Conservation (phyloP, 2,888 invertebrate species). For the Sinotaia quadrata region DNA sequence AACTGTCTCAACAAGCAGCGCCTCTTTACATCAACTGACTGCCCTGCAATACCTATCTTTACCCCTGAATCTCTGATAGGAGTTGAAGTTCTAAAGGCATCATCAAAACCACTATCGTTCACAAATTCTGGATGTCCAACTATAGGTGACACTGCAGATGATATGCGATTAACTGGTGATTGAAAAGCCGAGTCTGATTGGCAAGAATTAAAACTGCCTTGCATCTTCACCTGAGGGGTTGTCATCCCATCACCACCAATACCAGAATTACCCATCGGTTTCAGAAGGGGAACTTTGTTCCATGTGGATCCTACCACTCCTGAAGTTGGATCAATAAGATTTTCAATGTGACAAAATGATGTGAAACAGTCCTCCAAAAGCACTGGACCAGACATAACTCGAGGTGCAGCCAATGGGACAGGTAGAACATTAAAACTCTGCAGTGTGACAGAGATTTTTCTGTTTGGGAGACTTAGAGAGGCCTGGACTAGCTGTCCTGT, state of each 20-base stretch:
- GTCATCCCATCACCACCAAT: background rate
- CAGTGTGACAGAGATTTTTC: constrained; percentile 63
- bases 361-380: constrained; percentile 67
- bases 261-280: background rate
- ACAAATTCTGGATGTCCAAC: constrained; percentile 33
- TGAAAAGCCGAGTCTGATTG: constrained; percentile 23
- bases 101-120: constrained; percentile 64
- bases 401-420: constrained; percentile 61
- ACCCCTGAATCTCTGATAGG: constrained; percentile 51
- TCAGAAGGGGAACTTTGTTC: background rate
- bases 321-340: constrained; percentile 56
- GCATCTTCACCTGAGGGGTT: constrained; percentile 9
- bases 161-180: constrained; percentile 11
- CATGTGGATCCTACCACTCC: constrained; percentile 20
- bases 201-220: background rate
- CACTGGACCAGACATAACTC: constrained; percentile 58
- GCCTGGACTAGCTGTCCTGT: constrained; percentile 69
- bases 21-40: constrained; percentile 54
- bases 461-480: constrained; percentile 60
- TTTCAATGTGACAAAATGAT: constrained; percentile 65
- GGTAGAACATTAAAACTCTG: constrained; percentile 69
- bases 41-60: constrained; percentile 23
- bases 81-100: constrained; percentile 65
- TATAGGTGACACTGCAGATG: constrained; percentile 20
- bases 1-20: constrained; percentile 65